Conservation (phyloP, 2,888 invertebrate genomes). For the Fabriciana adippe region DNA sequence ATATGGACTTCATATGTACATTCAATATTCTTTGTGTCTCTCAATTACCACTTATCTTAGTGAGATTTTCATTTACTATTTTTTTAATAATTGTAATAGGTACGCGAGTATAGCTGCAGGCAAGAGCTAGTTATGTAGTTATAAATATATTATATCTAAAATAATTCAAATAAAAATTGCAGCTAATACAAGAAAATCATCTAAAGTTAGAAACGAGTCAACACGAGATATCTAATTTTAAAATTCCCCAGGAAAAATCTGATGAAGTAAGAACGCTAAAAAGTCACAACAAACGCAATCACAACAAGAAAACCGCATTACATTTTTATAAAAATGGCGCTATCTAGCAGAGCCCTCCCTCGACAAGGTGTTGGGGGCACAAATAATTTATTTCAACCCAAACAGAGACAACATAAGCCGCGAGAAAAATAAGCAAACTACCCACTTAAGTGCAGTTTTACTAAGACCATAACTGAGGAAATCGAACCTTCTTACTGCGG, state of each 20-base stretch:
- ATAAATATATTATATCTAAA: background rate
- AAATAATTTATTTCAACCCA: conserved; percentile 77
- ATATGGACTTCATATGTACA: too few relatives aligned
- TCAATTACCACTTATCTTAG: too few relatives aligned
- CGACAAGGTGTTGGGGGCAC: conserved; percentile 75
- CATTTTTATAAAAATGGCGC: conserved; percentile 80
- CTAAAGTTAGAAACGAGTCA: conserved; percentile 1
- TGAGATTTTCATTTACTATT: too few relatives aligned
- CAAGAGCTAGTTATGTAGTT: too few relatives aligned
- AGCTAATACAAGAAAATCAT: conserved; percentile 1
- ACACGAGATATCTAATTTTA: conserved; percentile 7
- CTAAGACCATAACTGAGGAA: conserved; percentile 47
- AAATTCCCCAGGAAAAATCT: conserved; percentile 18
- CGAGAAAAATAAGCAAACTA: conserved; percentile 79
- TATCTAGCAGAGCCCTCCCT: conserved; percentile 63
- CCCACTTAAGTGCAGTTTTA: conserved; percentile 66
- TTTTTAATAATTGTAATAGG: too few relatives aligned
- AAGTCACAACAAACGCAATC: conserved; percentile 60
- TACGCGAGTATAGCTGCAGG: too few relatives aligned
- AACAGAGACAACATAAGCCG: conserved; percentile 75
- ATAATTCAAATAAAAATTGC: background rate
- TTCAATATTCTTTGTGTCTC: too few relatives aligned
- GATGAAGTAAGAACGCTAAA: conserved; percentile 32
- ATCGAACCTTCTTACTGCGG: conserved; percentile 55
- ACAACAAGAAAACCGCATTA: conserved; percentile 75